phyloP scores from a whole-genome alignment of 2,113 vertebrate species.

The Geococcyx californianus region DNA sequence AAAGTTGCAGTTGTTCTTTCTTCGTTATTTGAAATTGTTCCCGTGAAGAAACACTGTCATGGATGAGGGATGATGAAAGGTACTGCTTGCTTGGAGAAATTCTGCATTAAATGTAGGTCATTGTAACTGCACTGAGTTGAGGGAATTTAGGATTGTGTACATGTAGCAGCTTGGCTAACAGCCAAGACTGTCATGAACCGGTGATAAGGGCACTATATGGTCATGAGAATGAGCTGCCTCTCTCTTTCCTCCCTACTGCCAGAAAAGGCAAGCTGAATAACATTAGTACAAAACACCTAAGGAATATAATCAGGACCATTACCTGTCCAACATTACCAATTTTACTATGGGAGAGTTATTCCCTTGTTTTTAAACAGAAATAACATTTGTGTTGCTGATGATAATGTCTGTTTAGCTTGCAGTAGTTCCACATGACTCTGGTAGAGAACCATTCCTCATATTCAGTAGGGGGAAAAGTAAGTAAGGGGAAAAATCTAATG shows the following conservation, averaged over 20 bases:
- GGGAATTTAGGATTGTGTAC: not conserved
- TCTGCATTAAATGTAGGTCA: not conserved
- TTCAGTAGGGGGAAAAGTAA: not conserved
- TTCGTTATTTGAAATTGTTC: not conserved
- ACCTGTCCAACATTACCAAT: not conserved
- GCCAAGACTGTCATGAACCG: not conserved
- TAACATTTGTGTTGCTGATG: not conserved
- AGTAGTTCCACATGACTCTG: not conserved
- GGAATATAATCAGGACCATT: not conserved
- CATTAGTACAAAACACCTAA: not conserved
- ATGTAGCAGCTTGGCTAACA: not conserved
- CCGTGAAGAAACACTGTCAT: not conserved
- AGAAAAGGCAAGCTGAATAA: not conserved
- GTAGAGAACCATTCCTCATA: not conserved
- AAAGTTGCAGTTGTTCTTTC: not conserved
- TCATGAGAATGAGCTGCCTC: not conserved
- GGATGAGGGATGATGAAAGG: not conserved
- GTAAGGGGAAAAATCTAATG: rapidly evolving
- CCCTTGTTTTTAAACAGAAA: not conserved
- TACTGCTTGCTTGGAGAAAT: not conserved
- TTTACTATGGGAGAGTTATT: not conserved
- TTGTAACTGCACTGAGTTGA: not conserved
- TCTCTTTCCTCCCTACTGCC: not conserved
- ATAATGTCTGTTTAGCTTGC: not conserved
- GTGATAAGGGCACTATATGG: not conserved